Conservation (phyloP, 2,888 invertebrate species). For the Philonicus albiceps region DNA sequence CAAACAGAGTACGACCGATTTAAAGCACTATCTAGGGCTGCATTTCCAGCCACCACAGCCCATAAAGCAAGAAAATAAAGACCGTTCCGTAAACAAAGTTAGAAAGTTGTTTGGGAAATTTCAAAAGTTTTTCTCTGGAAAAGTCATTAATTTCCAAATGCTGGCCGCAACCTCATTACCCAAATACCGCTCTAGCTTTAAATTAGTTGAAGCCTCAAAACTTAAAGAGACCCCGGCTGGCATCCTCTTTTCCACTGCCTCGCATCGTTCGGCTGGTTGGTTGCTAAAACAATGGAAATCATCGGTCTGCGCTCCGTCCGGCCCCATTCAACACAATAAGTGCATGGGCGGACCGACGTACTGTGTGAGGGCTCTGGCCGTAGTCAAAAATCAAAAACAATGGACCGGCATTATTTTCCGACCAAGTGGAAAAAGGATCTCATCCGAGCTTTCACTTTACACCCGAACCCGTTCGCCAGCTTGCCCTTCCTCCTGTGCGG, state of each 20-base stretch:
- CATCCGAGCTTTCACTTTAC: conserved; percentile 38
- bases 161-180: not conserved
- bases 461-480: not conserved
- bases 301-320: not conserved
- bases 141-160: not conserved
- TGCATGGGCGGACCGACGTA: not conserved
- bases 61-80: not conserved
- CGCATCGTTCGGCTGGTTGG: not conserved
- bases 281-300: conserved; percentile 7
- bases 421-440: conserved; percentile 38
- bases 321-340: not conserved
- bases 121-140: not conserved
- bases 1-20: not conserved
- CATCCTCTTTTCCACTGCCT: not conserved
- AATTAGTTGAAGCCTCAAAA: conserved; percentile 7
- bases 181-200: not conserved
- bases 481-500: not conserved
- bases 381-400: conserved; percentile 42
- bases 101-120: not conserved
- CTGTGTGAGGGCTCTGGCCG: not conserved
- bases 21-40: not conserved
- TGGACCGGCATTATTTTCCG: conserved; percentile 40
- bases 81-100: not conserved
- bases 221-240: not conserved
- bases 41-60: not conserved